Evolutionary conservation across 2,113 vertebrate species (phyloP), one percentile per base, ranked within the genome.

Genomic region (Todiramphus chloris): DNA sequence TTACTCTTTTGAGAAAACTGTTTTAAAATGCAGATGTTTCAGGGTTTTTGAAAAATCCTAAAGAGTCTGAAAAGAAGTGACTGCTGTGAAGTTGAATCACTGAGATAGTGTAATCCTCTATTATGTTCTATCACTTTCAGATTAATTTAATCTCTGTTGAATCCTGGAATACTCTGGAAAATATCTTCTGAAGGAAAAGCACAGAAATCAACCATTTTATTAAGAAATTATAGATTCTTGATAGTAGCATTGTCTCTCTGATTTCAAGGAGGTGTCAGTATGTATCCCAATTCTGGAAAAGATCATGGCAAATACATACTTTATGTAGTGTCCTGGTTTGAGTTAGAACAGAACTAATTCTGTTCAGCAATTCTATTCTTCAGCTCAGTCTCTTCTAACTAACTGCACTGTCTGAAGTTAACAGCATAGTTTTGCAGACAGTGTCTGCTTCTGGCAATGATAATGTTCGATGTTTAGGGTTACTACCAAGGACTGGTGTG

Each of bases 81-180:
- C 4, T 51, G 73, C 80, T 72, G 30, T 63, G 83, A 94, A 83
- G 73, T 92, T 83, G 16, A 64, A 89, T 81, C 64, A 55, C 37
- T 43, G 89, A 80, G 64, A 77, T 59, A 89, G 7, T 28, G 16
- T 78, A 94, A 96, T 93, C 46, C 41, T 90, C 60, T 92, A 78
- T 87, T 91, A 64, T 60, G 59, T 81, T 83, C 76, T 72, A 87
- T 64, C 55, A 48, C 73, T 96, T 93, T 84, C 89, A 89, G 50
- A 87, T 77, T 86, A 81, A 86, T 92, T 92, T 77, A 77, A 90
- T 89, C 83, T 90, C 50, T 86, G 10, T 59, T 70, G 76, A 66
- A 74, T 90, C 51, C 50, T 81, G 64, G 93, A 93, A 94, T 89
- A 70, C 31, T 89, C 94, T 64, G 59, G 51, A 87, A 93, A 59